Conservation (phyloP, 1,140 invertebrate genomes). For the Papilio aristodemus region DNA sequence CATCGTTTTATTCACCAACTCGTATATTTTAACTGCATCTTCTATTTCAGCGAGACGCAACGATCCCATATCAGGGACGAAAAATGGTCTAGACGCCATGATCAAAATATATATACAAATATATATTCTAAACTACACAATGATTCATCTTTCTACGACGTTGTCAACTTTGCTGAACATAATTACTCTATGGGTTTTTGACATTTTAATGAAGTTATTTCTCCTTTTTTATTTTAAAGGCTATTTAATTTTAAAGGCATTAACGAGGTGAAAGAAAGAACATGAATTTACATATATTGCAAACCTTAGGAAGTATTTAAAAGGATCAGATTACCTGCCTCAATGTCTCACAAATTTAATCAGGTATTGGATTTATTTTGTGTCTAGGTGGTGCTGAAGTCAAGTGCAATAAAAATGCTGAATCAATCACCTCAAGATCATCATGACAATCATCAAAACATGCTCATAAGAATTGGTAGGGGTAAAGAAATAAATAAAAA, state of each 20-base stretch:
- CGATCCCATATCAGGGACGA: constrained; percentile 48
- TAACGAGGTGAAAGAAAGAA: no score
- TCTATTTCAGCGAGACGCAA: constrained; percentile 53
- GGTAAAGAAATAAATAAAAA: constrained; percentile 45
- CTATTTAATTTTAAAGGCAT: no score
- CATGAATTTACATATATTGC: no score
- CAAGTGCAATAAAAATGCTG: no score
- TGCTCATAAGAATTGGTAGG: neutral
- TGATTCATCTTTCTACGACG: neutral
- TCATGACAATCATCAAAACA: no score
- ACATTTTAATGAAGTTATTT: neutral
- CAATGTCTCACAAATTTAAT: no score
- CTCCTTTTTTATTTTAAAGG: no score
- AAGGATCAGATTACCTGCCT: no score
- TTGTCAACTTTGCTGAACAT: neutral
- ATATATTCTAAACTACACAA: neutral
- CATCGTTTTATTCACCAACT: constrained; percentile 58
- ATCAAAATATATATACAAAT: neutral
- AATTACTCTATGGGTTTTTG: constrained; percentile 7
- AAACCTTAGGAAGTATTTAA: no score
- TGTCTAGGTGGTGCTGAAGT: no score
- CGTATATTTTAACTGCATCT: constrained; percentile 51
- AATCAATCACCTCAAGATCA: no score
- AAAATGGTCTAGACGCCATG: constrained; percentile 33
- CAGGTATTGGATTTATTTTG: no score